Percentiles rank a stretch among this genome's conserved stretches.
These are phyloP conservation scores for Aptenodytes forsteri DNA, from an alignment of 2,113 vertebrate genomes.

Conservation along the genomic window DNA sequence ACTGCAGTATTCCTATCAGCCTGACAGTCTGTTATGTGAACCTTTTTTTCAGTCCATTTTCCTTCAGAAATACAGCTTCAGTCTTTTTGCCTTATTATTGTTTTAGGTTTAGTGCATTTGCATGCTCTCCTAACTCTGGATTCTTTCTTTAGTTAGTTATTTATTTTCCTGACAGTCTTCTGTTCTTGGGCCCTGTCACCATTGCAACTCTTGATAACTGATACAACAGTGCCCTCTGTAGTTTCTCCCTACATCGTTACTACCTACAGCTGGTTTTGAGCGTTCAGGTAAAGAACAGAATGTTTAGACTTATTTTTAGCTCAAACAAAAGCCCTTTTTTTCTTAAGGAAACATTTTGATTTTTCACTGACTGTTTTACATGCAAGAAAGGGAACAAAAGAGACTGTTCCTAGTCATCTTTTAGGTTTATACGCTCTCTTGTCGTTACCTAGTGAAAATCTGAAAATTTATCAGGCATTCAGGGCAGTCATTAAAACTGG, in stretches of 20 bases:
- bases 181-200: neutral
- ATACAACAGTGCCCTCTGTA: slow-evolving; percentile 82
- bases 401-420: slow-evolving; percentile 57
- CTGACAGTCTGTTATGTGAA: slow-evolving; percentile 71
- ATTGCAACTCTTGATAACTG: slow-evolving; percentile 68
- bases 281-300: slow-evolving; percentile 52
- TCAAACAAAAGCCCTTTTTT: slow-evolving; percentile 52
- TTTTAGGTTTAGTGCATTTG: slow-evolving; percentile 72
- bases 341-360: slow-evolving; percentile 59
- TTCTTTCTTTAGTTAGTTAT: slow-evolving; percentile 26
- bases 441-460: slow-evolving; percentile 71
- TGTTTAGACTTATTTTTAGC: slow-evolving; percentile 63
- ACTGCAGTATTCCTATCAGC: slow-evolving; percentile 19
- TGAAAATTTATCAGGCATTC: slow-evolving; percentile 71
- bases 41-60: slow-evolving; percentile 56
- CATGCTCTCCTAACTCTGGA: slow-evolving; percentile 52
- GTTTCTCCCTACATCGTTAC: slow-evolving; percentile 21
- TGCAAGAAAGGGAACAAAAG: slow-evolving; percentile 64
- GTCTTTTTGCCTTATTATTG: slow-evolving; percentile 57
- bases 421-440: slow-evolving; percentile 46
- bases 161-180: slow-evolving; percentile 39
- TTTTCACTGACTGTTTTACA: slow-evolving; percentile 54
- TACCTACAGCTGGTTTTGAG: slow-evolving; percentile 18
- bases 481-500: slow-evolving; percentile 80
- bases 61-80: slow-evolving; percentile 64